Conservation (phyloP, 2,888 invertebrate genomes). For the Caenorhabditis doughertyi region DNA sequence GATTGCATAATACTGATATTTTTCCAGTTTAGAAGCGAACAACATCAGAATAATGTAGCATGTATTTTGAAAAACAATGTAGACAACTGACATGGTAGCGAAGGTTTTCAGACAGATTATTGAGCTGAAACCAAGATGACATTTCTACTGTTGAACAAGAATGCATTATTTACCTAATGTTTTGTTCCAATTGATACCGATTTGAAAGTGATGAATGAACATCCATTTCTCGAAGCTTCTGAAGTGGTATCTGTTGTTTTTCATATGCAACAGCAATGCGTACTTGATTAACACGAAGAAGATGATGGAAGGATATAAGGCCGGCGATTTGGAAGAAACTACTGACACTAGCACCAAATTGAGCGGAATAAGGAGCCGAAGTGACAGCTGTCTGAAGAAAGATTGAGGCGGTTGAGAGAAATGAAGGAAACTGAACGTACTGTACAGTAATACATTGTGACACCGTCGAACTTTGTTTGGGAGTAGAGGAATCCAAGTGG, state of each 20-base stretch:
- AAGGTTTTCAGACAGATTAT: constrained; percentile 52
- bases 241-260: constrained; percentile 15
- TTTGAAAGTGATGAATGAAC: constrained; percentile 38
- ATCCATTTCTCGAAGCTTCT: constrained; percentile 17
- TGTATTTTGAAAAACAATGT: constrained; percentile 48
- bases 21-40: constrained; percentile 8
- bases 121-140: constrained; percentile 20
- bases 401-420: too few species aligned
- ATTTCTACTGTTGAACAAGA: neutral
- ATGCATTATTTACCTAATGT: constrained; percentile 36
- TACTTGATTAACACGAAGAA: constrained; percentile 48
- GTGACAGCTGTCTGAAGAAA: constrained; percentile 39
- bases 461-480: constrained; percentile 12
- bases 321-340: constrained; percentile 45
- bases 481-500: constrained; percentile 44
- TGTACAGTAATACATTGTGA: constrained; percentile 51
- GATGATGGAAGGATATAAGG: constrained; percentile 18
- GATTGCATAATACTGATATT: constrained; percentile 32
- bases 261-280: constrained; percentile 28
- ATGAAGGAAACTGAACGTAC: constrained; percentile 2
- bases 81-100: constrained; percentile 33
- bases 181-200: constrained; percentile 54
- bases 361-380: constrained; percentile 17
- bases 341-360: constrained; percentile 36
- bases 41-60: constrained; percentile 38